Evolutionary conservation across 2,113 vertebrate genomes (phyloP).

Genomic region (Brienomyrus brachyistius): DNA sequence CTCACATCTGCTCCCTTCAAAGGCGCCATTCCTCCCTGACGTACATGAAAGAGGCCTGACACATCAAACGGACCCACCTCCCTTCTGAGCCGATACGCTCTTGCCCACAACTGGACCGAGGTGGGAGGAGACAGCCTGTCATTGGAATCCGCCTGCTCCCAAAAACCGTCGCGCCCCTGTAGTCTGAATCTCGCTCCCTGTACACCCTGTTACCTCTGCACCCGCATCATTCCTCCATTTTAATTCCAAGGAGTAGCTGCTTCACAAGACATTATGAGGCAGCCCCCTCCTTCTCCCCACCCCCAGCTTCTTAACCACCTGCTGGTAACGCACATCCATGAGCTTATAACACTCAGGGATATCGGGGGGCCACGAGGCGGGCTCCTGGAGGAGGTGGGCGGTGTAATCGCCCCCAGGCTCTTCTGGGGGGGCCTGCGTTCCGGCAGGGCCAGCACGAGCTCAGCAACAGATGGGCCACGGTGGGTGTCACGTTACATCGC

Average conservation of each 20-base stretch:
- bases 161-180: background rate
- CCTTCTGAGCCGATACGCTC: background rate
- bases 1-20: slow-evolving; percentile 20
- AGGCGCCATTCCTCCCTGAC: background rate
- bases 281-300: background rate
- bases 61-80: slow-evolving; percentile 16
- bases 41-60: background rate
- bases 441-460: background rate
- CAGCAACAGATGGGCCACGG: slow-evolving; percentile 1
- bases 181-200: background rate
- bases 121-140: background rate
- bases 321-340: background rate
- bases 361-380: background rate
- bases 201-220: background rate
- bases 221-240: background rate
- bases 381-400: background rate
- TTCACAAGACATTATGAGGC: background rate
- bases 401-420: background rate
- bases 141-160: background rate
- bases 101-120: background rate
- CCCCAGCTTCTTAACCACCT: background rate
- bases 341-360: background rate
- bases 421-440: background rate
- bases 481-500: background rate
- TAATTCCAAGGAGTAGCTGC: background rate